Conservation (phyloP, 2,888 invertebrate species). For the Geophilus truncorum region DNA sequence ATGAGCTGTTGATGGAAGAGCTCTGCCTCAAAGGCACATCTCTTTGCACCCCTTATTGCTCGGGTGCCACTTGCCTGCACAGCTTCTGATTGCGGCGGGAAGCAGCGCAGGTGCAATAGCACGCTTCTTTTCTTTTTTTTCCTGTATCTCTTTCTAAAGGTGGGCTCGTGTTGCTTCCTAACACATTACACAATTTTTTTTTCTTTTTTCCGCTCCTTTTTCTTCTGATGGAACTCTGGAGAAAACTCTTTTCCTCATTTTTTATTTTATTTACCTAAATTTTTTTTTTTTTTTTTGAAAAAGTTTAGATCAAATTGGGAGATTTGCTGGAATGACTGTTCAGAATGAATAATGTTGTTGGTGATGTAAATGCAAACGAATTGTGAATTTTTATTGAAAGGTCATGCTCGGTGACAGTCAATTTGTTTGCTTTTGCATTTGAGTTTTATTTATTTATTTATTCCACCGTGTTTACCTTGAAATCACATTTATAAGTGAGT, state of each 20-base stretch:
- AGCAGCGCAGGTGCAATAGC: constrained; percentile 23
- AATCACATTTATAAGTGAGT: no score
- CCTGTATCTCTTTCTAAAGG: constrained; percentile 15
- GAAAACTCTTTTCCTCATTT: background rate
- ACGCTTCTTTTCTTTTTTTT: background rate
- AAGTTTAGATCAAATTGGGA: background rate
- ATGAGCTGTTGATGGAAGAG: constrained; percentile 27
- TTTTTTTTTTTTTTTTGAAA: background rate
- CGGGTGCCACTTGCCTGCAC: constrained; percentile 21
- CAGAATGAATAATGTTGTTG: background rate
- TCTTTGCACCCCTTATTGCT: constrained; percentile 20
- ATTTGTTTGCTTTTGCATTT: no score
- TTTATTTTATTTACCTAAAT: background rate
- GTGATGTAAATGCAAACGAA: background rate
- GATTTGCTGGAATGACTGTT: background rate
- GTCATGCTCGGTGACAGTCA: background rate
- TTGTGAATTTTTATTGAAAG: background rate
- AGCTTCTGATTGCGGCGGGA: constrained; percentile 27
- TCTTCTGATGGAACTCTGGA: background rate
- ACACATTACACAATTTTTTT: constrained; percentile 13
- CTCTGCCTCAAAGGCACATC: constrained; percentile 6
- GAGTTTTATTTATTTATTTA: no score
- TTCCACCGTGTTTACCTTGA: no score
- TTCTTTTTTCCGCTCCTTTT: background rate
- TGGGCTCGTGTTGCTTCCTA: constrained; percentile 10